Conservation (phyloP, 2,113 vertebrate species). For the Pachycephala philippinensis region DNA sequence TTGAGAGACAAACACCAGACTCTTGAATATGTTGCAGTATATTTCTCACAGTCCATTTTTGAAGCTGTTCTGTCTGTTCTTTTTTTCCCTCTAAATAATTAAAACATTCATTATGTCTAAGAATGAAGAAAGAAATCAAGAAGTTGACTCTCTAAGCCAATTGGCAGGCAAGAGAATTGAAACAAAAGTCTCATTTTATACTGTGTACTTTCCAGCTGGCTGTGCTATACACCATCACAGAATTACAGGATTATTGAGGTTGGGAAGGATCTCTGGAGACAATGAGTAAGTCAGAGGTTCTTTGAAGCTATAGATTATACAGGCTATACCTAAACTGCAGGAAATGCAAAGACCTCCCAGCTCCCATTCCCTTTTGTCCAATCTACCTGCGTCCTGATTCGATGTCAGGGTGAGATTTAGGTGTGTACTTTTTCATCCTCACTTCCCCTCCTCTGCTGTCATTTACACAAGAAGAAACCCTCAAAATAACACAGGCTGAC, state of each 20-base stretch:
- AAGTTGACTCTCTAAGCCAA: background rate
- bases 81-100: background rate
- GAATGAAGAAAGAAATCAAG: background rate
- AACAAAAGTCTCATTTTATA: background rate
- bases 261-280: background rate
- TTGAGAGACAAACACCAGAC: background rate
- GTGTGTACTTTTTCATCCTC: background rate
- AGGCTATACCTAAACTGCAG: background rate
- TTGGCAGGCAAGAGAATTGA: background rate
- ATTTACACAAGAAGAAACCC: background rate
- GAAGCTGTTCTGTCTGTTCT: background rate
- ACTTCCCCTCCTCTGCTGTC: accelerated
- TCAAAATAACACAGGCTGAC: background rate
- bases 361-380: background rate
- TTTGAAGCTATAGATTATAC: background rate
- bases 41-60: background rate
- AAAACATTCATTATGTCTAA: background rate
- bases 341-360: background rate
- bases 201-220: background rate
- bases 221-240: background rate
- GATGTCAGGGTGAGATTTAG: background rate
- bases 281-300: background rate
- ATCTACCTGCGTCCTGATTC: background rate
- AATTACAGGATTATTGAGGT: background rate
- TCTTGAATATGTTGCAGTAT: background rate